A percentile compares a stretch with the other conserved stretches of the same genome.
phyloP scores from a whole-genome alignment of 2,888 invertebrate species.

The Pardosa pseudoannulata region DNA sequence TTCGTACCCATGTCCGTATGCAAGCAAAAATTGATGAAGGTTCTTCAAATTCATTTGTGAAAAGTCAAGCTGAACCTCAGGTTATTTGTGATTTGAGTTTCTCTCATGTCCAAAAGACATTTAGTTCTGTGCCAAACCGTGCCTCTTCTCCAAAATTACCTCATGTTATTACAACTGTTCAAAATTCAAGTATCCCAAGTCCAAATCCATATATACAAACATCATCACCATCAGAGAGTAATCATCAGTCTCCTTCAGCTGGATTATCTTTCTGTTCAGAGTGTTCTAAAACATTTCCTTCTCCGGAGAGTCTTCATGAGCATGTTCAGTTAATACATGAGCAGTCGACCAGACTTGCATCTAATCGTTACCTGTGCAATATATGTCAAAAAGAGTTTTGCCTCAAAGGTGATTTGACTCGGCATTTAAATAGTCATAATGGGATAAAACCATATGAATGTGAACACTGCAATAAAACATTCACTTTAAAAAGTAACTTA shows the following conservation, averaged over 20 bases:
- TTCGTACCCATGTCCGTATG: constrained; percentile 48
- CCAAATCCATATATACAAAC: constrained; percentile 55
- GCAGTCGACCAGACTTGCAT: constrained; percentile 52
- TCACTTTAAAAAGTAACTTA: constrained; percentile 70
- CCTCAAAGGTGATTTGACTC: constrained; percentile 67
- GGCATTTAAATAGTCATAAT: constrained; percentile 72
- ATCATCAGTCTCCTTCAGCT: constrained; percentile 56
- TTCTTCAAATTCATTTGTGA: constrained; percentile 6
- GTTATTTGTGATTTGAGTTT: constrained; percentile 62
- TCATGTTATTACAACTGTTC: constrained; percentile 41
- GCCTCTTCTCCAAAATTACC: constrained; percentile 59
- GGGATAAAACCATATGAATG: constrained; percentile 73
- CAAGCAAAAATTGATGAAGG: constrained; percentile 29
- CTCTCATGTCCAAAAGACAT: constrained; percentile 55
- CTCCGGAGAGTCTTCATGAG: constrained; percentile 58
- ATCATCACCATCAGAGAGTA: constrained; percentile 53
- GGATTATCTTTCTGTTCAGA: constrained; percentile 68
- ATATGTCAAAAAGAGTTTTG: constrained; percentile 66
- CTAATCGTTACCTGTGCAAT: constrained; percentile 67
- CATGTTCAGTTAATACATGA: constrained; percentile 67
- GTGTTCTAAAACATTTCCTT: constrained; percentile 68
- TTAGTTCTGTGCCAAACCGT: constrained; percentile 45
- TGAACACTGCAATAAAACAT: constrained; percentile 69
- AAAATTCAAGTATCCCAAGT: constrained; percentile 18
- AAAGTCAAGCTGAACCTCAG: constrained; percentile 55